These are phyloP conservation scores for Donacobius atricapilla DNA, from an alignment of 2,113 vertebrate genomes.

Conservation along the genomic window DNA sequence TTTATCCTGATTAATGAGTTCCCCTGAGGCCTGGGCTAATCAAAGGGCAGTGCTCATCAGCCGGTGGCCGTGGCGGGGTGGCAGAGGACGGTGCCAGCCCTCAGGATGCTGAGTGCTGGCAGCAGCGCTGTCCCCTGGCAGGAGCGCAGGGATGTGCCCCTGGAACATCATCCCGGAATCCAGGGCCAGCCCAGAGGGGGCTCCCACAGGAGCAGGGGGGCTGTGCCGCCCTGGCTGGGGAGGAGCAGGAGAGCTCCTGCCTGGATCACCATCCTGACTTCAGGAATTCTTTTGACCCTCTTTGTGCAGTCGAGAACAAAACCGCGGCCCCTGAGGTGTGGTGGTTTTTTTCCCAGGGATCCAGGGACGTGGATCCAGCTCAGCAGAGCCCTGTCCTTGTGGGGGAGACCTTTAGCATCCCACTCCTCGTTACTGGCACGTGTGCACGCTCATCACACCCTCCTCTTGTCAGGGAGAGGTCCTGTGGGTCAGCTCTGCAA, in stretches of 20 bases:
- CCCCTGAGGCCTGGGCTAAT: not conserved
- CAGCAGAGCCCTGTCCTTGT: not conserved
- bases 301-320: not conserved
- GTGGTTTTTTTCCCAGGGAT: not conserved
- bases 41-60: not conserved
- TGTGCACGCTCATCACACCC: fast-evolving
- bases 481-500: not conserved
- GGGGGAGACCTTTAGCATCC: not conserved
- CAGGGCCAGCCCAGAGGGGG: not conserved
- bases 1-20: slow-evolving; percentile 56
- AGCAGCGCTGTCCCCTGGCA: not conserved
- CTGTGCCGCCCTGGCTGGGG: not conserved
- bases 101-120: not conserved
- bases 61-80: not conserved
- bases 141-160: fast-evolving
- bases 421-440: fast-evolving
- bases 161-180: fast-evolving
- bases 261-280: not conserved
- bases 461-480: not conserved
- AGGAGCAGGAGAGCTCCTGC: not conserved
- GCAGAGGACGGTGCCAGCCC: not conserved
- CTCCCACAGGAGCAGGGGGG: fast-evolving
- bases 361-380: not conserved
- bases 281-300: not conserved
- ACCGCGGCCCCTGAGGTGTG: not conserved